Conservation (phyloP, 2,113 vertebrate genomes). For the Podilymbus podiceps region DNA sequence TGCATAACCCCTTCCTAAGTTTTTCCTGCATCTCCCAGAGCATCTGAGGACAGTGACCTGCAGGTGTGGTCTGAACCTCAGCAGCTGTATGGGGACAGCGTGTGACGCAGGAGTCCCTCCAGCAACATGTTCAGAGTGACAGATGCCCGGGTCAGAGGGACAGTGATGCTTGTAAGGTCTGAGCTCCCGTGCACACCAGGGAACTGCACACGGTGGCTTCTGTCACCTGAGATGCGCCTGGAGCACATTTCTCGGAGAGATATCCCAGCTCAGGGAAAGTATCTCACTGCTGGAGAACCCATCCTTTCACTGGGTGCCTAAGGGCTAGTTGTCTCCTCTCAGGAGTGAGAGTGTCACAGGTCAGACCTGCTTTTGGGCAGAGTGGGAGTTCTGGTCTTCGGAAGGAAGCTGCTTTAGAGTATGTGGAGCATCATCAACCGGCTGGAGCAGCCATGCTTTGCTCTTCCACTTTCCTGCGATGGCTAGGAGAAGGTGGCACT, state of each 20-base stretch:
- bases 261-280: neutral
- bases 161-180: neutral
- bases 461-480: neutral
- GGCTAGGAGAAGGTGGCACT: neutral
- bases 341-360: neutral
- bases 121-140: neutral
- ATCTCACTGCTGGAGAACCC: neutral
- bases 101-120: neutral
- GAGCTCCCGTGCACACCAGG: neutral
- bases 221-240: neutral
- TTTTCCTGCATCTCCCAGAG: neutral
- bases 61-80: neutral
- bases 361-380: neutral
- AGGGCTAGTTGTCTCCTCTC: neutral
- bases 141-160: neutral
- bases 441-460: neutral
- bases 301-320: neutral
- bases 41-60: neutral
- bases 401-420: neutral
- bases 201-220: neutral
- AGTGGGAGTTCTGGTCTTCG: neutral
- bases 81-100: neutral
- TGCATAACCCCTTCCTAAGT: neutral
- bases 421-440: neutral
- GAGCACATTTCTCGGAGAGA: neutral